Percentiles rank a stretch among this genome's conserved stretches.
These are phyloP conservation scores for Calyptommatus sinebrachiatus DNA, from an alignment of 2,113 vertebrate genomes.

Conservation along the genomic window DNA sequence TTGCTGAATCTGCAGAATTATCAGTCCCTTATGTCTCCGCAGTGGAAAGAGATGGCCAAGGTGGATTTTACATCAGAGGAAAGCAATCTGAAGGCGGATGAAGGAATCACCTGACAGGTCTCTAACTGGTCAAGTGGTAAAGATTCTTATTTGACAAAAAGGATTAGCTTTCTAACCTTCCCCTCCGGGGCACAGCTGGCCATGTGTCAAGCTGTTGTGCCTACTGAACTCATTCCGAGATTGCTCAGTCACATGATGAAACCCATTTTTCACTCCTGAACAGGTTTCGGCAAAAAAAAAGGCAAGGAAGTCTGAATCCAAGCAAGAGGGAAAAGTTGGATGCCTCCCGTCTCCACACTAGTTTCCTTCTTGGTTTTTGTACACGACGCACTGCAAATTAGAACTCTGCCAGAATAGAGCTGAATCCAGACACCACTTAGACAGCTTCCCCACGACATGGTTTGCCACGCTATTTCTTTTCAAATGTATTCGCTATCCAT, in stretches of 20 bases:
- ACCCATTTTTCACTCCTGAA: conserved; percentile 24
- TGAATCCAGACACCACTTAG: too few relatives aligned
- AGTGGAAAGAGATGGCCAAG: conserved; percentile 26
- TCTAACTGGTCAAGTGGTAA: background rate
- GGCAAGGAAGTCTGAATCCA: background rate
- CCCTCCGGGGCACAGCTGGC: fast-evolving
- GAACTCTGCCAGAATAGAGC: background rate
- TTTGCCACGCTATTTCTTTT: too few relatives aligned
- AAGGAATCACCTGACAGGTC: conserved; percentile 10
- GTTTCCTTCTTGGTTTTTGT: background rate
- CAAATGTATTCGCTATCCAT: too few relatives aligned
- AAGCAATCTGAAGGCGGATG: background rate
- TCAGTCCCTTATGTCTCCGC: conserved; percentile 25
- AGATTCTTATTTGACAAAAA: conserved; percentile 29
- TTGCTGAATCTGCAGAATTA: conserved; percentile 14
- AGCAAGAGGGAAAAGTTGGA: background rate
- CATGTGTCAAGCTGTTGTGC: conserved; percentile 7
- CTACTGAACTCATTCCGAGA: conserved; percentile 22
- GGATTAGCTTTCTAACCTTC: conserved; percentile 8
- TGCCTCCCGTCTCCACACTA: background rate
- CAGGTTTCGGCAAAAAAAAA: background rate
- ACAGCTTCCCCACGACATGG: too few relatives aligned
- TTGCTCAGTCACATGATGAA: background rate
- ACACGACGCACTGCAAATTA: background rate
- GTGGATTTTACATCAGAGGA: conserved; percentile 32